Evolutionary conservation across 2,888 invertebrate species (phyloP).

Genomic region (Caradrina clavipalpis): DNA sequence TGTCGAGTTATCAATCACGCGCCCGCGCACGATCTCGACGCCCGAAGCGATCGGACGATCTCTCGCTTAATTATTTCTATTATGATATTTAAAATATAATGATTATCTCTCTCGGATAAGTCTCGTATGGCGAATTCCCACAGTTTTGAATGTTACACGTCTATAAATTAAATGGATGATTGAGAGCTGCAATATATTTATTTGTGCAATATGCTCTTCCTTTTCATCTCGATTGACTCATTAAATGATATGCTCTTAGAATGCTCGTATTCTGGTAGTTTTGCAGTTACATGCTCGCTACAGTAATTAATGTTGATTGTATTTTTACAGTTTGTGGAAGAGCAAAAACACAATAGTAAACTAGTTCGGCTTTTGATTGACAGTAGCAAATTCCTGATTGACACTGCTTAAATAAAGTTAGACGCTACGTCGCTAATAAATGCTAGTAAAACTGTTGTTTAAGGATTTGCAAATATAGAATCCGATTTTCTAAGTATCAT

Average conservation of each 20-base stretch:
- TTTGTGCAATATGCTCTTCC: slow-evolving; percentile 48
- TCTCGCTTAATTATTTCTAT: slow-evolving; percentile 89
- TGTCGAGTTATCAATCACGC: slow-evolving; percentile 88
- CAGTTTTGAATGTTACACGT: slow-evolving; percentile 74
- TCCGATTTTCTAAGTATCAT: slow-evolving; percentile 20
- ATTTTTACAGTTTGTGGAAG: background rate
- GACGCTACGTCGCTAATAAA: background rate
- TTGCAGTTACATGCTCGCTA: background rate
- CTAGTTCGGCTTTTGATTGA: slow-evolving; percentile 31
- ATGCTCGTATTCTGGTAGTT: background rate
- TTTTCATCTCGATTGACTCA: too few relatives aligned
- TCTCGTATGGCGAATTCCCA: slow-evolving; percentile 84
- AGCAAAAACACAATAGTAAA: background rate
- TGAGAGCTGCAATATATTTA: slow-evolving; percentile 64
- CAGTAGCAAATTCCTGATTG: background rate
- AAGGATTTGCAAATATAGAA: background rate
- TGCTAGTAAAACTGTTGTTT: background rate
- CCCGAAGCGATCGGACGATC: slow-evolving; percentile 86
- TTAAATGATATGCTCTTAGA: background rate
- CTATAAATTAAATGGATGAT: slow-evolving; percentile 72
- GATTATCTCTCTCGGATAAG: slow-evolving; percentile 78
- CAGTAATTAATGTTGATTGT: slow-evolving; percentile 15
- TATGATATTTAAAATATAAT: slow-evolving; percentile 89
- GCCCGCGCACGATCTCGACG: slow-evolving; percentile 86
- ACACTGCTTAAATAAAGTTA: slow-evolving; percentile 1